Evolutionary conservation across 2,888 invertebrate species (phyloP).

Genomic region (Sarcophaga subvicina): DNA sequence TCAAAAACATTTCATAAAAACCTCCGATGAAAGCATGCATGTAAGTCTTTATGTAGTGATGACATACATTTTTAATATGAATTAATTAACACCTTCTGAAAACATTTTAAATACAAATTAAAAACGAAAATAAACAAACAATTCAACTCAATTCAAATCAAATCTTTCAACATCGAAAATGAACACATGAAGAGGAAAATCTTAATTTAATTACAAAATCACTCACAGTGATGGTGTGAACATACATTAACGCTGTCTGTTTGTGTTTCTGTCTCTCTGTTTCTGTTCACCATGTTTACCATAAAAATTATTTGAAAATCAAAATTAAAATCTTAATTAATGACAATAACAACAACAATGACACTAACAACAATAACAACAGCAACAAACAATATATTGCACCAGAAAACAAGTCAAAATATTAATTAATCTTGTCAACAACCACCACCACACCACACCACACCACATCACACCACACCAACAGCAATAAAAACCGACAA

Average conservation of each 20-base stretch:
- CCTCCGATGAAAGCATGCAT: background rate
- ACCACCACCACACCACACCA: constrained; percentile 19
- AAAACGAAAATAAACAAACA: background rate
- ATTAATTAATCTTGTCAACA: constrained; percentile 79
- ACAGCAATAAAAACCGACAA: background rate
- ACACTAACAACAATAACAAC: background rate
- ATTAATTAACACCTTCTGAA: constrained; percentile 51
- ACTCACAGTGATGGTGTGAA: background rate
- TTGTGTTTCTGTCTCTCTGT: too few relatives aligned
- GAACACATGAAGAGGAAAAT: constrained; percentile 26
- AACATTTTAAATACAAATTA: background rate
- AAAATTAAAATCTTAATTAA: constrained; percentile 47
- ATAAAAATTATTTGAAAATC: constrained; percentile 21
- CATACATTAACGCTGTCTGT: constrained; percentile 19
- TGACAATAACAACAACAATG: background rate
- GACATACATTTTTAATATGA: background rate
- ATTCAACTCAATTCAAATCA: constrained; percentile 17
- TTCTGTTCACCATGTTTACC: too few relatives aligned
- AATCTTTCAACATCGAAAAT: constrained; percentile 41
- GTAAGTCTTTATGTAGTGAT: background rate
- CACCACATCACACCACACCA: background rate
- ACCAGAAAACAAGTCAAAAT: constrained; percentile 58
- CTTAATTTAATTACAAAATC: constrained; percentile 61
- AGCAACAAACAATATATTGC: background rate
- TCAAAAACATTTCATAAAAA: background rate